A percentile compares a stretch with the other conserved stretches of the same genome.
phyloP scores from a whole-genome alignment of 2,113 vertebrate genomes.

The Nematolebias whitei region DNA sequence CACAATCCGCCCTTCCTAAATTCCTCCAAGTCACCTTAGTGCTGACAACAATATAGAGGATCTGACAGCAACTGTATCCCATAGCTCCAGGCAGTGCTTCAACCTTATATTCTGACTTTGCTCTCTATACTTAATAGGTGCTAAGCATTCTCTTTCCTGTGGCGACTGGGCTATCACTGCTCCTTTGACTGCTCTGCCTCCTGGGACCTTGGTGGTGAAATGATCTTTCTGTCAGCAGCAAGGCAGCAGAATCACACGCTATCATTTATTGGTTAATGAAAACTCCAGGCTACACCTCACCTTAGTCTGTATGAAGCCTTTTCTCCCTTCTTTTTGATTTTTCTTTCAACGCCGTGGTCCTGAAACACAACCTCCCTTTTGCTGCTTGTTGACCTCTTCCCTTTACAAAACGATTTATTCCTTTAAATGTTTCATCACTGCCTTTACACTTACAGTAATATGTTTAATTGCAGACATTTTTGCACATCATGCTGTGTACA shows the following conservation, averaged over 20 bases:
- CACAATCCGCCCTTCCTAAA: constrained; percentile 30
- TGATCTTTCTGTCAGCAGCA: constrained; percentile 58
- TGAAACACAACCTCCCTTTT: constrained; percentile 14
- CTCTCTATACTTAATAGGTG: constrained; percentile 68
- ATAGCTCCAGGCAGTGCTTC: constrained; percentile 52
- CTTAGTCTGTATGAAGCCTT: constrained; percentile 19
- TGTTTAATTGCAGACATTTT: no score
- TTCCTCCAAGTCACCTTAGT: constrained; percentile 54
- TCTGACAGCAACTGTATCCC: constrained; percentile 48
- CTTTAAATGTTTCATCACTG: not conserved
- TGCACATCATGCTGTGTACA: constrained; percentile 4
- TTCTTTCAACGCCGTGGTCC: not conserved
- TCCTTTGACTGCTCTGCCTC: constrained; percentile 45
- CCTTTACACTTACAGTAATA: not conserved
- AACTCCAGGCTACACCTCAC: constrained; percentile 49
- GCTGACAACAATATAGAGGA: constrained; percentile 61
- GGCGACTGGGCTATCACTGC: constrained; percentile 56
- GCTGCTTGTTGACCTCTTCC: not conserved
- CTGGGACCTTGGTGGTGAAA: constrained; percentile 49
- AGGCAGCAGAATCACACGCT: constrained; percentile 58
- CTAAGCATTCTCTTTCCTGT: constrained; percentile 64
- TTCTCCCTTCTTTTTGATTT: not conserved
- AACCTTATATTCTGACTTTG: constrained; percentile 62
- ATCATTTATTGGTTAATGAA: constrained; percentile 66
- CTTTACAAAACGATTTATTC: not conserved